Conservation (phyloP, 2,797 vertebrate genomes). For the Oreonectes daqikongensis region DNA sequence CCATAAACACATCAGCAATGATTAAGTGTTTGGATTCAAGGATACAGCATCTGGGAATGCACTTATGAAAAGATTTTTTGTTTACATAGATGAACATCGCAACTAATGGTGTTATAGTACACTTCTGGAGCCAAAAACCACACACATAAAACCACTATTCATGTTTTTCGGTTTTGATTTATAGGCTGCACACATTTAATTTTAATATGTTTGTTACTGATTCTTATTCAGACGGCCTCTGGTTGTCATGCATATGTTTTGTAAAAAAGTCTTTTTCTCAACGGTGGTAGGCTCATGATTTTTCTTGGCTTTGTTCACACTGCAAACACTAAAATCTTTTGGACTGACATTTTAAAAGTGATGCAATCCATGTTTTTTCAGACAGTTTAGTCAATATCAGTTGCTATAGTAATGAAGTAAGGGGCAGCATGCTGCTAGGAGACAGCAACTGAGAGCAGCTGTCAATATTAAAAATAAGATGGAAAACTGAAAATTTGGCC, state of each 20-base stretch:
- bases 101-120: background rate
- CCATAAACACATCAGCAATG: slow-evolving; percentile 68
- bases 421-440: background rate
- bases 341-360: background rate
- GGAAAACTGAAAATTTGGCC: background rate
- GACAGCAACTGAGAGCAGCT: background rate
- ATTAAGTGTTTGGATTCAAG: slow-evolving; percentile 68
- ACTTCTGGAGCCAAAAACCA: background rate
- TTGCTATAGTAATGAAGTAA: background rate
- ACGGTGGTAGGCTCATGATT: background rate
- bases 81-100: slow-evolving; percentile 63
- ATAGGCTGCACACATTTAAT: background rate
- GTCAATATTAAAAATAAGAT: background rate
- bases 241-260: background rate
- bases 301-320: background rate
- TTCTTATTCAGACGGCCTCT: background rate
- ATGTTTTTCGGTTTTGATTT: background rate
- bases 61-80: slow-evolving; percentile 68
- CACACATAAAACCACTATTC: slow-evolving; percentile 32
- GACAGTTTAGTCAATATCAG: background rate
- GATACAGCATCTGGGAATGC: slow-evolving; percentile 56
- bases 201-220: background rate
- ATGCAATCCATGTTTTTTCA: background rate
- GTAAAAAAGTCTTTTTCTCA: background rate
- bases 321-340: background rate